phyloP scores from a whole-genome alignment of 1,140 invertebrate species.

The Drosophila ananassae region DNA sequence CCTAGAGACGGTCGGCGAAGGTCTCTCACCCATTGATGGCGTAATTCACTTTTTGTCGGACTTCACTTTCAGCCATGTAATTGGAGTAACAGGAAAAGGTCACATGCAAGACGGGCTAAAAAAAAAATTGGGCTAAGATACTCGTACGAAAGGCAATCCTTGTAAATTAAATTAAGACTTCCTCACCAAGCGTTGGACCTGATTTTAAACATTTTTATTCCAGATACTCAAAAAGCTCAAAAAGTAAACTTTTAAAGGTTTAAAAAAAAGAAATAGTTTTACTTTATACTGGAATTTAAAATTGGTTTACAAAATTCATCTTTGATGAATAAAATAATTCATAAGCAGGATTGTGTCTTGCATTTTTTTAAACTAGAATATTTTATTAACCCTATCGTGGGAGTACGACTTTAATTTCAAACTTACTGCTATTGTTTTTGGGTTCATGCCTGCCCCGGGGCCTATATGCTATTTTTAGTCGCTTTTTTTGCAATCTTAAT shows the following conservation, averaged over 20 bases:
- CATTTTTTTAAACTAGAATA: no score
- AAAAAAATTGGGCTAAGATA: neutral
- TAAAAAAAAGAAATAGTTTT: no score
- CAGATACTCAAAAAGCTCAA: no score
- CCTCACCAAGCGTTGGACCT: neutral
- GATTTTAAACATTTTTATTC: no score
- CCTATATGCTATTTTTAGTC: constrained; percentile 23
- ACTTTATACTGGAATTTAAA: no score
- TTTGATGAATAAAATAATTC: no score
- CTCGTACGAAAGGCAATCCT: neutral
- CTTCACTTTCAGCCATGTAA: constrained; percentile 36
- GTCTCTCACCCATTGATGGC: constrained; percentile 63
- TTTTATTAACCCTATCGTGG: neutral
- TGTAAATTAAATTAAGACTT: neutral
- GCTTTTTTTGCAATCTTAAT: constrained; percentile 66
- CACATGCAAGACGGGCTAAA: constrained; percentile 4
- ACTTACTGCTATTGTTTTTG: constrained; percentile 20
- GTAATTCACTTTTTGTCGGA: constrained; percentile 55
- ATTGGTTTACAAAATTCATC: no score
- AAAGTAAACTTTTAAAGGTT: no score
- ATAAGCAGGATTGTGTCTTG: no score
- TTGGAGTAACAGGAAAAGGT: constrained; percentile 47
- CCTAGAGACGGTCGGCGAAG: constrained; percentile 55
- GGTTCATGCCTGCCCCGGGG: constrained; percentile 6
- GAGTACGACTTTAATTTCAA: constrained; percentile 17